A percentile compares a stretch with the other conserved stretches of the same genome.
These are phyloP conservation scores for Chymomyza costata DNA, from an alignment of 1,140 invertebrate genomes.

Conservation along the genomic window DNA sequence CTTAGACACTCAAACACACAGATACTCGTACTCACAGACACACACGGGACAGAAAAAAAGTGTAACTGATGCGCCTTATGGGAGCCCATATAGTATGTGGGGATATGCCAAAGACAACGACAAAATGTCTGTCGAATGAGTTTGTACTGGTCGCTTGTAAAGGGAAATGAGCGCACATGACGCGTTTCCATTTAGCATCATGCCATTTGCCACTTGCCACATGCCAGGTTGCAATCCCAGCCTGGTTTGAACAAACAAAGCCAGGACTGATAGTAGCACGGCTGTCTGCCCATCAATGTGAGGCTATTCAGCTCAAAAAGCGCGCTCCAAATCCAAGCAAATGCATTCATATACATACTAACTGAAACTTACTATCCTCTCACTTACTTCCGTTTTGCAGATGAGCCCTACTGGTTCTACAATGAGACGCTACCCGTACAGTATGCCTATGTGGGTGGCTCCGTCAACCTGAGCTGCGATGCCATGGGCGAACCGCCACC, in stretches of 20 bases:
- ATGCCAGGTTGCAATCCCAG: no score
- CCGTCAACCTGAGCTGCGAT: conserved; percentile 78
- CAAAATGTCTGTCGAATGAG: conserved; percentile 29
- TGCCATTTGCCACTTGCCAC: no score
- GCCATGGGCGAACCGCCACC: conserved; percentile 78
- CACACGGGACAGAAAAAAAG: conserved; percentile 4
- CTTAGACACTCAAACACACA: no score
- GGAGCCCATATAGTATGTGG: conserved; percentile 12
- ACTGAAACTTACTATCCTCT: neutral
- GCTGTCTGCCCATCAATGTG: no score
- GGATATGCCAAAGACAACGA: conserved; percentile 32
- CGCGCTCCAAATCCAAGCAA: conserved; percentile 9
- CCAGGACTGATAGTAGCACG: no score
- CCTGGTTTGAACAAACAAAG: no score
- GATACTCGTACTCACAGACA: no score
- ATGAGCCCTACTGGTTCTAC: conserved; percentile 64
- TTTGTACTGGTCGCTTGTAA: no score
- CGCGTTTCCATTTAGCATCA: no score
- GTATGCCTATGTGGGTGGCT: conserved; percentile 76
- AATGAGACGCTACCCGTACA: conserved; percentile 66
- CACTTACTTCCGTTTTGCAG: conserved; percentile 21
- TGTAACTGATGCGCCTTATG: conserved; percentile 18
- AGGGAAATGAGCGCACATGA: no score
- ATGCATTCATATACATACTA: conserved; percentile 1
- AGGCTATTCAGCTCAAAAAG: no score